These are phyloP conservation scores for Wiebesia pumilae DNA, from an alignment of 1,140 invertebrate species.

Conservation along the genomic window DNA sequence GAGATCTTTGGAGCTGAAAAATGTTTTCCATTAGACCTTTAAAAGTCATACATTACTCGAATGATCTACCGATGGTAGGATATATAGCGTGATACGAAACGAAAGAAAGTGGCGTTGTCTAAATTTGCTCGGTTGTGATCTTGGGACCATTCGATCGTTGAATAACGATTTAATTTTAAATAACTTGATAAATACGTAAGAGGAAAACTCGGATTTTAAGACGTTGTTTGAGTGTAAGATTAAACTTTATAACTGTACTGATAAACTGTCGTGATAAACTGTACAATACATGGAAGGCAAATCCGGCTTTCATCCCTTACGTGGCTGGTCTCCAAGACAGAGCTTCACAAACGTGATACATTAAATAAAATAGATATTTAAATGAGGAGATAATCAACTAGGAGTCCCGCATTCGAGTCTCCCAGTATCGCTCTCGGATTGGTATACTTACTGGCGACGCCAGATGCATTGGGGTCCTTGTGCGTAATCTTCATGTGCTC, in stretches of 20 bases:
- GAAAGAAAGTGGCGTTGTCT: slow-evolving; percentile 24
- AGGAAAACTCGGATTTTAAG: too few relatives aligned
- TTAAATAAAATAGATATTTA: not conserved
- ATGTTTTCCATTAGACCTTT: not conserved
- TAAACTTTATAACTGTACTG: too few relatives aligned
- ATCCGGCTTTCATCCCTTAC: too few relatives aligned
- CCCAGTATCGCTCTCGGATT: not conserved
- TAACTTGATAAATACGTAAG: too few relatives aligned
- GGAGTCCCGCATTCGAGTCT: not conserved
- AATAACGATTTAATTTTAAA: too few relatives aligned
- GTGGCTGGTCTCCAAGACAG: not conserved
- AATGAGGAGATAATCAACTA: not conserved
- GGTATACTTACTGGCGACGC: slow-evolving; percentile 88
- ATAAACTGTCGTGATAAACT: too few relatives aligned
- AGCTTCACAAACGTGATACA: not conserved
- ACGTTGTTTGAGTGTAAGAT: too few relatives aligned
- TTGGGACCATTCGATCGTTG: slow-evolving; percentile 5
- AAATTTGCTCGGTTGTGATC: not conserved
- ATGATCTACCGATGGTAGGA: not conserved
- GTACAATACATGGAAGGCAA: too few relatives aligned
- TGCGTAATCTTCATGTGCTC: slow-evolving; percentile 97
- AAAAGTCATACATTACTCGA: not conserved
- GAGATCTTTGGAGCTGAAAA: not conserved
- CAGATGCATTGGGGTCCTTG: slow-evolving; percentile 91
- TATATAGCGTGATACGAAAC: not conserved